A percentile compares a stretch with the other conserved stretches of the same genome.
Conservation (phyloP, 2,113 vertebrate species). For the Lichenostomus cassidix region DNA sequence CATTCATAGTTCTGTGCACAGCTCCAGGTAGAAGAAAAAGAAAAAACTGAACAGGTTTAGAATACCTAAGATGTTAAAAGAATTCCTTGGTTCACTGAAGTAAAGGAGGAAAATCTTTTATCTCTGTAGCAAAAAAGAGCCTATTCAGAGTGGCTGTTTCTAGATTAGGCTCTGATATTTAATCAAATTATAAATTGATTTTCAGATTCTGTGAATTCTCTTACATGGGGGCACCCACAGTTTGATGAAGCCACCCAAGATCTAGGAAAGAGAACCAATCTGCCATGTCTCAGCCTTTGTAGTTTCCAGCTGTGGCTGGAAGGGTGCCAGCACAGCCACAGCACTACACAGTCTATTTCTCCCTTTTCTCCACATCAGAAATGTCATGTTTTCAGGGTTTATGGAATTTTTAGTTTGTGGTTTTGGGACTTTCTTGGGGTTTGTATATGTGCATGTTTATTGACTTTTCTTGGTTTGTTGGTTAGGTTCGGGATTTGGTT, state of each 20-base stretch:
- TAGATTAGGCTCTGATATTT: background rate
- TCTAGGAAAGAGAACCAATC: background rate
- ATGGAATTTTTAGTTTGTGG: background rate
- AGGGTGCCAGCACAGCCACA: background rate
- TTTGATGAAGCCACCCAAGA: background rate
- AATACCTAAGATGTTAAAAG: background rate
- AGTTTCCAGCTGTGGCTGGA: background rate
- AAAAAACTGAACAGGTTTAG: background rate
- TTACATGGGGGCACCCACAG: background rate
- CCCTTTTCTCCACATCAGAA: background rate
- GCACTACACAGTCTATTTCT: background rate
- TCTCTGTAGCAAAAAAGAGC: background rate
- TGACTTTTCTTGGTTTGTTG: background rate
- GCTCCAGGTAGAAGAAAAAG: background rate
- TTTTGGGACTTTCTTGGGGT: background rate
- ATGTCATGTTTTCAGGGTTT: background rate
- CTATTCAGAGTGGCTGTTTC: background rate
- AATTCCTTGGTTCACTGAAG: background rate
- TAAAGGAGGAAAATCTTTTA: background rate
- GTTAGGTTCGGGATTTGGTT: background rate
- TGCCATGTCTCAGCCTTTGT: background rate
- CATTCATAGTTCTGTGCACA: background rate
- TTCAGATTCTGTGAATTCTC: background rate
- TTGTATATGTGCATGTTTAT: too few species aligned
- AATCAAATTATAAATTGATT: background rate